phyloP scores from a whole-genome alignment of 1,140 invertebrate genomes.

The Periplaneta americana region DNA sequence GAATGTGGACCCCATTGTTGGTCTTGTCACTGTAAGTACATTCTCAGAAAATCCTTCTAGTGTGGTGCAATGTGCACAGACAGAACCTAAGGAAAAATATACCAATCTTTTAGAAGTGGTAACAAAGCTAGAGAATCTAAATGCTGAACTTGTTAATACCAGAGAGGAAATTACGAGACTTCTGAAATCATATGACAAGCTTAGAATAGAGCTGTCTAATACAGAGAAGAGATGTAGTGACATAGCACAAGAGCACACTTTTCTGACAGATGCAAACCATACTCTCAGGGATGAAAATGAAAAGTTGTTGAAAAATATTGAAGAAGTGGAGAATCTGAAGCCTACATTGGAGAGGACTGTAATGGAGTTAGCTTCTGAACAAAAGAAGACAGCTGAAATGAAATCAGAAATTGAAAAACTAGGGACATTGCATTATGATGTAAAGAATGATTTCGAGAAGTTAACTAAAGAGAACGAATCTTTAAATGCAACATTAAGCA shows the following conservation, averaged over 20 bases:
- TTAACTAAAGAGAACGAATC: neutral
- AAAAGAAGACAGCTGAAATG: neutral
- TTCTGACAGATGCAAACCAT: neutral
- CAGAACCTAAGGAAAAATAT: neutral
- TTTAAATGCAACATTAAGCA: neutral
- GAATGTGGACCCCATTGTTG: neutral
- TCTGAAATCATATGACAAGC: neutral
- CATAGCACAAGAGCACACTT: neutral
- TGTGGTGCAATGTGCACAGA: neutral
- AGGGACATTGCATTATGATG: neutral
- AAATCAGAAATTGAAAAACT: neutral
- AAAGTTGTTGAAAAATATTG: neutral
- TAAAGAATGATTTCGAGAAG: neutral
- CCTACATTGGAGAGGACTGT: neutral
- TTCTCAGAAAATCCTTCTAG: neutral
- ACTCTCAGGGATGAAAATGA: neutral
- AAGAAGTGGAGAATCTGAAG: neutral
- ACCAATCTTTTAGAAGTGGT: neutral
- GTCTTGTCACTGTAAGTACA: neutral
- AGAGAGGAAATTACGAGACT: neutral
- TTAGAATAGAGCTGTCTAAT: neutral
- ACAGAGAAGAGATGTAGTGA: neutral
- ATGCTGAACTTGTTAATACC: neutral
- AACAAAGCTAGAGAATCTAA: neutral
- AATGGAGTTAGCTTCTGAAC: neutral